Evolutionary conservation across 2,797 vertebrate species (phyloP), one percentile per base, ranked within the genome.

Genomic region (Acanthurus leucopareius): DNA sequence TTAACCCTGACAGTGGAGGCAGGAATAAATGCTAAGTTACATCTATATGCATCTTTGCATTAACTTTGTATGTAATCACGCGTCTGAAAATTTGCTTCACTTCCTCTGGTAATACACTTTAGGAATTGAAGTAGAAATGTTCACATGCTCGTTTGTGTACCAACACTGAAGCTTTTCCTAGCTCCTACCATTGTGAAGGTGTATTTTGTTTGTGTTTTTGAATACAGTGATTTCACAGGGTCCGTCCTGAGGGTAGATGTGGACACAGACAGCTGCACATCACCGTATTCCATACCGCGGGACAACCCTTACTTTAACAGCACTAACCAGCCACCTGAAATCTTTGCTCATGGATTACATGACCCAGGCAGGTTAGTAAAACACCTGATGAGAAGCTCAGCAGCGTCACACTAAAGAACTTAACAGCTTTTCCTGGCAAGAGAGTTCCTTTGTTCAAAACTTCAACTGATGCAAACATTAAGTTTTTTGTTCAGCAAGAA

Each of bases 271-370:
- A 80, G 92, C 83, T 99, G 98, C 79, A 91, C 88, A 0, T 95
- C 96, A 20, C 96, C 96, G 7, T 99, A 99, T 49, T 95, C 96
- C 81, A 97, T 99, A 85, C 98, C 98, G 0, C 90, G 90, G 83
- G 97, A 96, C 92, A 99, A 99, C 86, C 98, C 98, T 0, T 99
- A 99, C 88, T 99, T 99, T 90, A 99, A 99, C 69, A 99, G 98
- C 93, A 99, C 98, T 89, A 99, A 98, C 92, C 98, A 99, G 81
- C 98, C 98, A 7, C 98, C 98, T 1, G 98, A 99, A 94, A 98
- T 99, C 44, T 99, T 98, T 91, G 97, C 98, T 45, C 98, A 99
- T 11, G 98, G 98, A 75, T 96, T 99, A 71, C 98, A 98, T 77
- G 97, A 98, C 85, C 98, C 98, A 95, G 98, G 98, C 95, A 97